Percentiles rank a stretch among this genome's conserved stretches.
phyloP scores from a whole-genome alignment of 2,888 invertebrate species.

The Ptychoptera albimana region DNA sequence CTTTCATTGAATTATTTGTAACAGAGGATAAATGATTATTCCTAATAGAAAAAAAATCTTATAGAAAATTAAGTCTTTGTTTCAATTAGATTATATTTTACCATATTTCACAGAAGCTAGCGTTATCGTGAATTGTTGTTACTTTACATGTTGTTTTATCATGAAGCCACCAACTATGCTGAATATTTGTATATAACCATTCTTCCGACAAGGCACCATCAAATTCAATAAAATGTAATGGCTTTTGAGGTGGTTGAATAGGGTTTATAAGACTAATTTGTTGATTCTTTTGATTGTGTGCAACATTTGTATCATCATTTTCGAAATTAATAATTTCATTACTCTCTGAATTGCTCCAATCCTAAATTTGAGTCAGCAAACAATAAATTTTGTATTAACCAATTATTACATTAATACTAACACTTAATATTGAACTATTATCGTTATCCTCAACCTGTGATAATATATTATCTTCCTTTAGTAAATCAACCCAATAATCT shows the following conservation, averaged over 20 bases:
- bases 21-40: constrained; percentile 16
- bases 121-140: constrained; percentile 20
- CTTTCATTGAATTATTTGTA: constrained; percentile 13
- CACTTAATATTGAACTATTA: constrained; percentile 20
- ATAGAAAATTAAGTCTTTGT: constrained; percentile 4
- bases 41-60: too few relatives aligned
- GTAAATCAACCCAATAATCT: constrained; percentile 4
- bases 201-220: constrained; percentile 18
- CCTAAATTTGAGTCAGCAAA: constrained; percentile 13
- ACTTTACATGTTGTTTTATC: constrained; percentile 19
- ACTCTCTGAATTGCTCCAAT: constrained; percentile 23
- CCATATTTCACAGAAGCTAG: constrained; percentile 31
- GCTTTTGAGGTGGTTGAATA: constrained; percentile 15
- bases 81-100: too few relatives aligned
- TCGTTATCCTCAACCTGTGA: not conserved
- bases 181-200: constrained; percentile 25
- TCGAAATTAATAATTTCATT: not conserved
- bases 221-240: constrained; percentile 13
- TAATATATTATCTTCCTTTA: constrained; percentile 7
- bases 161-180: constrained; percentile 32
- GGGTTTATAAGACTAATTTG: constrained; percentile 5
- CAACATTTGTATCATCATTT: not conserved
- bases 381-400: not conserved
- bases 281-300: constrained; percentile 2
- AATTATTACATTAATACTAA: constrained; percentile 11